These are phyloP conservation scores for Cryptoprocta ferox DNA, from an alignment of 2,797 vertebrate genomes.

Conservation along the genomic window DNA sequence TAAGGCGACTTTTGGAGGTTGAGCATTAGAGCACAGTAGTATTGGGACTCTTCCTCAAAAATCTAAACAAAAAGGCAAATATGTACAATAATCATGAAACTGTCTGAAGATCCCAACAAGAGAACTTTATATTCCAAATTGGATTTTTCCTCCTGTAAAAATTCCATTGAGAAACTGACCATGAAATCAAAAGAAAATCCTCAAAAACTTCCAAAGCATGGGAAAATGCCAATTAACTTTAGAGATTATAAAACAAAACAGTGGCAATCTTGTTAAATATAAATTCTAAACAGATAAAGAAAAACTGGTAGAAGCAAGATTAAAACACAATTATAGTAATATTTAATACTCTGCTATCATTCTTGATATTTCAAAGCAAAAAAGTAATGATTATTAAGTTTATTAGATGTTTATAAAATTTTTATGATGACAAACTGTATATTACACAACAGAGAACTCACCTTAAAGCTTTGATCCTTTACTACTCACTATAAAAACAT, in stretches of 20 bases:
- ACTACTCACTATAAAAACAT: background rate
- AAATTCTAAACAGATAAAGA: constrained; percentile 16
- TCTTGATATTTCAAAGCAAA: constrained; percentile 37
- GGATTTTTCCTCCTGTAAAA: background rate
- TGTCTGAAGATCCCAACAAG: background rate
- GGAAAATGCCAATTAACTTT: constrained; percentile 46
- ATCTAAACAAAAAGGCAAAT: constrained; percentile 82
- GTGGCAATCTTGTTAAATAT: background rate
- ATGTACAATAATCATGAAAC: background rate
- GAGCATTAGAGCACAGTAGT: constrained; percentile 91
- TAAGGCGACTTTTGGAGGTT: constrained; percentile 90
- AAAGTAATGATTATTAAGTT: background rate
- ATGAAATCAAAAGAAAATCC: constrained; percentile 25
- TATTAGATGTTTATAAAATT: background rate
- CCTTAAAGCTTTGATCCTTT: background rate
- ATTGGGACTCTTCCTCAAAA: constrained; percentile 86
- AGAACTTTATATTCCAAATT: constrained; percentile 19
- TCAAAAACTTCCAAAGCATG: background rate
- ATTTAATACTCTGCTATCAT: background rate
- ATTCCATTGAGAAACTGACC: background rate
- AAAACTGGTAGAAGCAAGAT: background rate
- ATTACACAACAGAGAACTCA: background rate
- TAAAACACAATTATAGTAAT: background rate
- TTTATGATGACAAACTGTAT: background rate
- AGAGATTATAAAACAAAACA: constrained; percentile 49